Base-by-base conservation (phyloP, 2,888 invertebrate genomes). In the Rotaria magnacalcarata region DNA sequence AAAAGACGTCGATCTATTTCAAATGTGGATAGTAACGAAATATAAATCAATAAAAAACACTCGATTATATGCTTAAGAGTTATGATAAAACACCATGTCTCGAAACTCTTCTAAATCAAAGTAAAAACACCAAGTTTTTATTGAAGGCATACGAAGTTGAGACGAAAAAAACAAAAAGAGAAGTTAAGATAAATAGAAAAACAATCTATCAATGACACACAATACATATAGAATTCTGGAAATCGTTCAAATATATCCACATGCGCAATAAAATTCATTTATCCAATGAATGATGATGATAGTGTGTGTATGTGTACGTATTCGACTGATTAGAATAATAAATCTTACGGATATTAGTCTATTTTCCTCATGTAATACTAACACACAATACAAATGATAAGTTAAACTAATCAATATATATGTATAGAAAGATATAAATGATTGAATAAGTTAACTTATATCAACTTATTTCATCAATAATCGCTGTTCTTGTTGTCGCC, bases 251-350 rank as follows among this genome's bases (percentile, higher is more conserved):
- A 67, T 41, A 34, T 16, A 67, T 67, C 27, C 19, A 19, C 4
- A 11, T 11, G 34, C 16, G 34, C 34, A 67, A 67, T n/a, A 34
- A 16, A 4, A 67, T 3, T 16, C 67, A 41, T 67, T 27, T 19
- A 19, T 67, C 34, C 67, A 67, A 41, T 67, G 34, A 34, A 67
- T 67, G 67, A 67, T 67, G 67, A 34, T 67, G 67, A 67, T 67
- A 14, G 34, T 34, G 34, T 60, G 27, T 27, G 34, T 67, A 41
- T 67, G 34, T 16, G 19, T 34, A 41, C 7, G 21, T 67, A 34
- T 34, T 27, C 19, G 16, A 34, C 16, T 67, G 67, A 67, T 67
- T 67, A 67, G 7, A 67, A 67, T 67, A 0, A 5, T 1, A 67
- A 6, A 34, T 67, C 34, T 34, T 0, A 67, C 7, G 14, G 19